These are phyloP conservation scores for Plebejus argus DNA, from an alignment of 2,888 invertebrate genomes.

Conservation along the genomic window DNA sequence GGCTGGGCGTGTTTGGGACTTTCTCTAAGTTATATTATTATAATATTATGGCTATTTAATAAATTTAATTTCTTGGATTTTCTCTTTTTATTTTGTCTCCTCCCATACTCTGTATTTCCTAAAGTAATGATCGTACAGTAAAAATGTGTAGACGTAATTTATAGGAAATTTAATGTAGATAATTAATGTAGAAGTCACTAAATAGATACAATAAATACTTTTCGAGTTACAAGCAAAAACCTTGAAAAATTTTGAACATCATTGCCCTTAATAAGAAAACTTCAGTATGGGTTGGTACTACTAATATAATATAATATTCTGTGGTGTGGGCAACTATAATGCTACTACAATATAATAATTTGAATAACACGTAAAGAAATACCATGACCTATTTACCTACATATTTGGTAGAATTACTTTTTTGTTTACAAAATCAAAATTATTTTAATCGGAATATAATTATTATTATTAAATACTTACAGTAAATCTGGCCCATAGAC, in stretches of 20 bases:
- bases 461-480: no score
- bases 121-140: no score
- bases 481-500: no score
- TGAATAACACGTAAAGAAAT: neutral
- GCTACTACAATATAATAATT: neutral
- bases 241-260: no score
- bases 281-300: neutral
- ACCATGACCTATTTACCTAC: neutral
- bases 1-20: conserved; percentile 77
- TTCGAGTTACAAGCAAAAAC: no score
- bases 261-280: neutral
- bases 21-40: conserved; percentile 73
- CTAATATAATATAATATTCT: no score
- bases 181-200: no score
- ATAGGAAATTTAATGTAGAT: no score
- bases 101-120: no score
- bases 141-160: no score
- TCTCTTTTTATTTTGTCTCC: conserved; percentile 50
- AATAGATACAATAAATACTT: no score
- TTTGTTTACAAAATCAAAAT: neutral
- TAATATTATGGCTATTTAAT: conserved; percentile 70
- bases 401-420: neutral
- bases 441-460: no score
- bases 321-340: neutral
- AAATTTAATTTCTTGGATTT: conserved; percentile 71